These are phyloP conservation scores for Cygnus buccinator DNA, from an alignment of 2,113 vertebrate genomes.

Conservation along the genomic window DNA sequence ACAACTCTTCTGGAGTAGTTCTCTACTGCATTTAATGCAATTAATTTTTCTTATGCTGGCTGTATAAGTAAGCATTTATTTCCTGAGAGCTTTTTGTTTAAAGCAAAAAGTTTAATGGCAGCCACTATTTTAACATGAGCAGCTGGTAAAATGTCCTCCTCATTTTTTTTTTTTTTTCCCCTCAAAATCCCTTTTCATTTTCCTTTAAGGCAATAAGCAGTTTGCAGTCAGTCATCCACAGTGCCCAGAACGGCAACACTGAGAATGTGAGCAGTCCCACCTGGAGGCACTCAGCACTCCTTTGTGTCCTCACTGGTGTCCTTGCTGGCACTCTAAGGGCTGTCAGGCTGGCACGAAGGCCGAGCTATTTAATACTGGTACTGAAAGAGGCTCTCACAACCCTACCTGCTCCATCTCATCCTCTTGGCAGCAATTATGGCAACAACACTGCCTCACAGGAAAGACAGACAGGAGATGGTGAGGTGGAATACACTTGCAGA, in stretches of 20 bases:
- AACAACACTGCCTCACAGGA: background rate
- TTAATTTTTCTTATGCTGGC: background rate
- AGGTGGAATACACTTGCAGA: background rate
- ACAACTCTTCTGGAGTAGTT: background rate
- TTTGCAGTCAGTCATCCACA: background rate
- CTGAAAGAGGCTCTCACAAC: background rate
- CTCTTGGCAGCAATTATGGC: background rate
- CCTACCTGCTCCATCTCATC: background rate
- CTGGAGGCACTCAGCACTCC: background rate
- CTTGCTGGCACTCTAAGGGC: rapidly evolving
- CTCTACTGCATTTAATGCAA: background rate
- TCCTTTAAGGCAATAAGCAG: background rate
- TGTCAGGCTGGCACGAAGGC: background rate
- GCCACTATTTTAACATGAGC: background rate
- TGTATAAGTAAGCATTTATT: background rate
- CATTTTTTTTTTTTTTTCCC: background rate
- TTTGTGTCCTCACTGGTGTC: background rate
- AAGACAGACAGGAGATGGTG: background rate
- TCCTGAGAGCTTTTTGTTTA: background rate
- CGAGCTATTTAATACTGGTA: background rate
- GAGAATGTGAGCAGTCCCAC: rapidly evolving
- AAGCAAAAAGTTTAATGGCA: background rate
- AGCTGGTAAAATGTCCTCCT: background rate
- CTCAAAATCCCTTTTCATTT: background rate
- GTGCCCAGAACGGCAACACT: background rate